Evolutionary conservation across 2,113 vertebrate genomes (phyloP).

Genomic region (Carassius gibelio): DNA sequence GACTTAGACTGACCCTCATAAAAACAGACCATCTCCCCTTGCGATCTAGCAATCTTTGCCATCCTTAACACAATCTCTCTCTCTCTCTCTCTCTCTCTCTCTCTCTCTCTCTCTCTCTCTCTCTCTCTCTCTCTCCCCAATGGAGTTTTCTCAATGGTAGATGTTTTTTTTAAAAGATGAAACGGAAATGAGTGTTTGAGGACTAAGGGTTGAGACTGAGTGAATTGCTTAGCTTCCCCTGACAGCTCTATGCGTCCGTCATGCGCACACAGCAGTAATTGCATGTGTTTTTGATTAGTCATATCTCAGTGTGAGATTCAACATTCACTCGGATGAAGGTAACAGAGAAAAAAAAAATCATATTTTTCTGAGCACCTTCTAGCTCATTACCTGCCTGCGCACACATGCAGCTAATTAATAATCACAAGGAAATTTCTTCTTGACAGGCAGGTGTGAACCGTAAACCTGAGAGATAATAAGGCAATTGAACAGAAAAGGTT

Average conservation of each 20-base stretch:
- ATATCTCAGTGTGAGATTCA: conserved; percentile 14
- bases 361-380: not conserved
- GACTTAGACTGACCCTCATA: conserved; percentile 28
- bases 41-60: not conserved
- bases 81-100: too few species aligned
- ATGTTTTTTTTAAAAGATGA: conserved; percentile 3
- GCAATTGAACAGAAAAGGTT: conserved; percentile 6
- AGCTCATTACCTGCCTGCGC: conserved; percentile 19
- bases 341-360: not conserved
- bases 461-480: not conserved
- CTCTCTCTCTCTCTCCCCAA: not conserved
- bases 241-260: not conserved
- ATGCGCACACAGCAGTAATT: not conserved
- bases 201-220: not conserved
- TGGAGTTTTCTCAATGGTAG: not conserved
- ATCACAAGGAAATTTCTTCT: conserved; percentile 12
- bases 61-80: not conserved
- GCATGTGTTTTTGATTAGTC: conserved; percentile 8
- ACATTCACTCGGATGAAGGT: not conserved
- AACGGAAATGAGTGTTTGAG: not conserved
- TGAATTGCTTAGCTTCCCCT: not conserved
- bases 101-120: too few species aligned
- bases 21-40: conserved; percentile 14
- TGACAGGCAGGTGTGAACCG: conserved; percentile 11
- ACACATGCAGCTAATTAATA: conserved; percentile 34